These are phyloP conservation scores for Protonibea diacanthus DNA, from an alignment of 2,797 vertebrate genomes.

Conservation along the genomic window DNA sequence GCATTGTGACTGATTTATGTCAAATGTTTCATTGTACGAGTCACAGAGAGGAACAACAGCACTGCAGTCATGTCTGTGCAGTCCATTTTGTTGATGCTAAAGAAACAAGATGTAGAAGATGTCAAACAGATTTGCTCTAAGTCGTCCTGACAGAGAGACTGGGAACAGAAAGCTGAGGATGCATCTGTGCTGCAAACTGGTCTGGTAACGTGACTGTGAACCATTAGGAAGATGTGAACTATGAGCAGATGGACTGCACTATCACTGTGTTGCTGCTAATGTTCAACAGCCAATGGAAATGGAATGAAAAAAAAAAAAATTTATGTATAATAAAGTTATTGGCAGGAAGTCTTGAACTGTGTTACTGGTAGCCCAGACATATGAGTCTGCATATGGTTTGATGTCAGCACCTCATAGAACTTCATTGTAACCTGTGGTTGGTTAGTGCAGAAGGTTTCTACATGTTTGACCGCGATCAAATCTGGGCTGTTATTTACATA, in stretches of 20 bases:
- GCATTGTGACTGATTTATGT: neutral
- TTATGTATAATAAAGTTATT: neutral
- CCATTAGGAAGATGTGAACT: conserved; percentile 26
- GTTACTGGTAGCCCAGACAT: neutral
- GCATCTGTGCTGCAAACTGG: conserved; percentile 40
- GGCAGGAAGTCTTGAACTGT: neutral
- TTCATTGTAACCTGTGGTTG: neutral
- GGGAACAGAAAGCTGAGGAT: conserved; percentile 12
- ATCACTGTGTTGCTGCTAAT: conserved; percentile 5
- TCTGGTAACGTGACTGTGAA: conserved; percentile 6
- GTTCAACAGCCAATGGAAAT: neutral
- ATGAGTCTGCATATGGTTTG: neutral
- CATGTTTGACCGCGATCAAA: neutral
- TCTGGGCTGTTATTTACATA: conserved; percentile 1
- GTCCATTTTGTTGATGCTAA: neutral
- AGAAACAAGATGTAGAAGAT: conserved; percentile 14
- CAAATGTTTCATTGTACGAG: neutral
- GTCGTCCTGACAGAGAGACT: neutral
- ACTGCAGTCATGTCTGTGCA: neutral
- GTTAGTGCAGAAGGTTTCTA: neutral
- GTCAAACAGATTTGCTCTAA: conserved; percentile 15
- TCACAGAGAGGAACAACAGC: neutral
- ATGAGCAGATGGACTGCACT: conserved; percentile 16
- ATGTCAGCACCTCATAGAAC: neutral
- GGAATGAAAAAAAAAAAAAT: neutral